These are phyloP conservation scores for Lepidurus couesii DNA, from an alignment of 1,140 invertebrate species.

Conservation along the genomic window DNA sequence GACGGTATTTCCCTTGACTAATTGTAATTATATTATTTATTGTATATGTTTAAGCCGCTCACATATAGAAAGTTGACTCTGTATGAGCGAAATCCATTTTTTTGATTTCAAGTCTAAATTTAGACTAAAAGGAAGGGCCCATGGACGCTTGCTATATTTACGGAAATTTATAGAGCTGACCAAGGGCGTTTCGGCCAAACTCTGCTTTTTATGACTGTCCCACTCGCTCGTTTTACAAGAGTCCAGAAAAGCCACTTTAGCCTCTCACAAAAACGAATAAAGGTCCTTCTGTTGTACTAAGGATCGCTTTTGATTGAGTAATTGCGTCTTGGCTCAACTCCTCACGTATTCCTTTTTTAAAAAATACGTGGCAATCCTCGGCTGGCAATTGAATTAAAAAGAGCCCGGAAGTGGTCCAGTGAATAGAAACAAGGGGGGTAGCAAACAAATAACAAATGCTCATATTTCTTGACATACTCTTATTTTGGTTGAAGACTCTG, in stretches of 20 bases:
- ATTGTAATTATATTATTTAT: too few species aligned
- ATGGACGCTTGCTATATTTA: background rate
- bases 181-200: background rate
- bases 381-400: too few species aligned
- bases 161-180: conserved; percentile 22
- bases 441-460: too few species aligned
- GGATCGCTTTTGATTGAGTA: background rate
- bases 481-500: background rate
- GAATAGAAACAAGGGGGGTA: too few species aligned
- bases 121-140: background rate
- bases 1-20: too few species aligned
- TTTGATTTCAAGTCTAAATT: background rate
- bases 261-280: background rate
- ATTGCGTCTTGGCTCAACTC: background rate
- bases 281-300: background rate
- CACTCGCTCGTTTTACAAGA: background rate
- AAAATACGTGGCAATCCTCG: too few species aligned
- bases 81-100: too few species aligned
- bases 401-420: too few species aligned
- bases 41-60: too few species aligned
- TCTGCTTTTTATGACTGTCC: background rate
- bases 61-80: too few species aligned
- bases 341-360: background rate
- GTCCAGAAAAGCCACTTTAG: background rate
- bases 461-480: background rate